Base-by-base conservation (phyloP, 2,113 vertebrate species). In the Serranochromis macrocephalus region DNA sequence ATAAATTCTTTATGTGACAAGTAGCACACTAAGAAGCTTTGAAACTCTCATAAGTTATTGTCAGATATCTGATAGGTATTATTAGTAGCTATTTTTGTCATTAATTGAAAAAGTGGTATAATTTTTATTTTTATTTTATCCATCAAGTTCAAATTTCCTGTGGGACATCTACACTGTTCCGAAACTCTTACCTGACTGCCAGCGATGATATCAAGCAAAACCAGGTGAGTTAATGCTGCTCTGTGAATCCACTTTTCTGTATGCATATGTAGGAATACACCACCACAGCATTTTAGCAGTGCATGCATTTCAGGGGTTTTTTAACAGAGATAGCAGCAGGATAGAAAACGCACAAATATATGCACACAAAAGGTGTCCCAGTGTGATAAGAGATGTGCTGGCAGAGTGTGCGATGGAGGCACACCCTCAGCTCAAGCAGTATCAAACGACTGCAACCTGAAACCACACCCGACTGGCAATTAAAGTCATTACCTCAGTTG, bases 181-280 rank as follows among this genome's bases (percentile, higher is more conserved):
- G 98, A 93, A 99, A 99, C 96, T 98, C 99, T 0, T 99, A 99
- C 88, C 97, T 98, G 93, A 97, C 98, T 0, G 96, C 97, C 92
- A 95, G 97, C 86, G 98, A 99, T 94, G 98, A 99, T 93, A 97
- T 99, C 94, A 99, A 99, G 96, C 98, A 97, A 92, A 99, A 98
- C 96, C 98, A 99, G 97, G 99, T 98, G 94, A 95, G 92, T 83
- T 49, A n/a, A 51, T 40, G 9, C 21, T 19, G 1, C 19, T 81
- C 17, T 9, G 21, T 21, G 73, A 88, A 47, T 33, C 16, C n/a
- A 14, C 12, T 38, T 80, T 19, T 81, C 26, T 45, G 21, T 24
- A 66, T 26, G 8, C 2, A 12, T 36, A 42, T 45, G 40, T 13
- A 61, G 66, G 16, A 33, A 58, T 42, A 81, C 47, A 36, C 58